Evolutionary conservation across 2,888 invertebrate species (phyloP).

Genomic region (Chymomyza amoena): DNA sequence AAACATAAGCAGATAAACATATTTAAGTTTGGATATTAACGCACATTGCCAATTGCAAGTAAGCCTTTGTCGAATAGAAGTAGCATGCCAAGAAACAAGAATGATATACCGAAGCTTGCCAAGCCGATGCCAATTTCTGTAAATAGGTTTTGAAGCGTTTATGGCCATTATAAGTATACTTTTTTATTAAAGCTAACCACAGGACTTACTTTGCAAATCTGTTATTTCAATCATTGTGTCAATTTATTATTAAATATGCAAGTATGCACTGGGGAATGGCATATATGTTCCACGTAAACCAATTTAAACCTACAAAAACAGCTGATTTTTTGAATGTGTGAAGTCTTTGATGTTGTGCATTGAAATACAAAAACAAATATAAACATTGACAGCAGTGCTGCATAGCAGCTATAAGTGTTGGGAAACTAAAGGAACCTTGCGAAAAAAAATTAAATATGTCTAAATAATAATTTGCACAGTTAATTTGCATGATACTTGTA

Average conservation of each 20-base stretch:
- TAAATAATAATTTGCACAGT: background rate
- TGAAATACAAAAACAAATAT: slow-evolving; percentile 35
- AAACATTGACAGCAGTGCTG: slow-evolving; percentile 55
- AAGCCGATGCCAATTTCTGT: slow-evolving; percentile 98
- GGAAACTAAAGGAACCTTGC: background rate
- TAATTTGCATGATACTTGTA: too few species aligned
- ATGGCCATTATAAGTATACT: slow-evolving; percentile 25
- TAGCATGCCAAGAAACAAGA: slow-evolving; percentile 95
- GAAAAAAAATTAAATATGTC: background rate
- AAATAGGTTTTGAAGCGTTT: slow-evolving; percentile 71
- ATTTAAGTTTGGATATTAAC: slow-evolving; percentile 75
- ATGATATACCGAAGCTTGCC: slow-evolving; percentile 96
- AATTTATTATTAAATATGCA: slow-evolving; percentile 12
- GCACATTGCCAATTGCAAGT: slow-evolving; percentile 99
- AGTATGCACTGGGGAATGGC: slow-evolving; percentile 3
- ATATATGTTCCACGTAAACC: slow-evolving; percentile 62
- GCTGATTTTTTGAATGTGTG: slow-evolving; percentile 29
- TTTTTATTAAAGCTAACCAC: background rate
- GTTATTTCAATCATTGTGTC: slow-evolving; percentile 89
- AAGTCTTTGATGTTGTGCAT: background rate
- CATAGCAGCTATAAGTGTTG: slow-evolving; percentile 17
- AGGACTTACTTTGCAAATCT: slow-evolving; percentile 88
- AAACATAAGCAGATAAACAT: slow-evolving; percentile 13
- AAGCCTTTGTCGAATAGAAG: slow-evolving; percentile 97
- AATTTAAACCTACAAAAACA: slow-evolving; percentile 42